These are phyloP conservation scores for Brachyistius frenatus DNA, from an alignment of 2,113 vertebrate genomes.

Conservation along the genomic window DNA sequence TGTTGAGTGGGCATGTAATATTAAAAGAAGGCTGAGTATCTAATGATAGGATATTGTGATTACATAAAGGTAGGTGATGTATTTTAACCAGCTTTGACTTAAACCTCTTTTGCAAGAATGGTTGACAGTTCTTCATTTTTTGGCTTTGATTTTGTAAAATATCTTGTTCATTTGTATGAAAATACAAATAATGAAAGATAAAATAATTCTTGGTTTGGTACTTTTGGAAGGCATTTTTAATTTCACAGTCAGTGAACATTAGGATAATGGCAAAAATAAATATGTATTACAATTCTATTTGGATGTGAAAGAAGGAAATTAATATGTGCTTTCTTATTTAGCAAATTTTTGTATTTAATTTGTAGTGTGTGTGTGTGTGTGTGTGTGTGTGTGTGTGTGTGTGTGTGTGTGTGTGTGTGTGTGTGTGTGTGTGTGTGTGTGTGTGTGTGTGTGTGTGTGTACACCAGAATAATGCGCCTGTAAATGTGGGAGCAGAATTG, in stretches of 20 bases:
- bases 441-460: neutral
- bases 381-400: neutral
- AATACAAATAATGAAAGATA: slow-evolving; percentile 35
- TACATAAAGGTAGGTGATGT: too few species aligned
- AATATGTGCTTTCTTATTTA: slow-evolving; percentile 17
- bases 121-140: too few species aligned
- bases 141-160: neutral
- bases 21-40: too few species aligned
- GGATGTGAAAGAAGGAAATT: slow-evolving; percentile 17
- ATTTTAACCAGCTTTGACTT: too few species aligned
- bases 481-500: slow-evolving; percentile 41
- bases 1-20: too few species aligned
- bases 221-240: slow-evolving; percentile 43
- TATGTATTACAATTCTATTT: slow-evolving; percentile 27
- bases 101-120: too few species aligned
- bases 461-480: slow-evolving; percentile 9
- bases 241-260: slow-evolving; percentile 47
- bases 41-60: too few species aligned
- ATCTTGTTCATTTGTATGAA: slow-evolving; percentile 18
- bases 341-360: slow-evolving; percentile 24
- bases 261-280: slow-evolving; percentile 20
- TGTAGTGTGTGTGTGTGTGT: neutral
- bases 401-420: neutral
- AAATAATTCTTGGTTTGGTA: slow-evolving; percentile 28
- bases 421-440: slow-evolving; percentile 4